Percentiles rank a stretch among this genome's conserved stretches.
Evolutionary conservation across 2,113 vertebrate genomes (phyloP).

Genomic region (Otis tarda): DNA sequence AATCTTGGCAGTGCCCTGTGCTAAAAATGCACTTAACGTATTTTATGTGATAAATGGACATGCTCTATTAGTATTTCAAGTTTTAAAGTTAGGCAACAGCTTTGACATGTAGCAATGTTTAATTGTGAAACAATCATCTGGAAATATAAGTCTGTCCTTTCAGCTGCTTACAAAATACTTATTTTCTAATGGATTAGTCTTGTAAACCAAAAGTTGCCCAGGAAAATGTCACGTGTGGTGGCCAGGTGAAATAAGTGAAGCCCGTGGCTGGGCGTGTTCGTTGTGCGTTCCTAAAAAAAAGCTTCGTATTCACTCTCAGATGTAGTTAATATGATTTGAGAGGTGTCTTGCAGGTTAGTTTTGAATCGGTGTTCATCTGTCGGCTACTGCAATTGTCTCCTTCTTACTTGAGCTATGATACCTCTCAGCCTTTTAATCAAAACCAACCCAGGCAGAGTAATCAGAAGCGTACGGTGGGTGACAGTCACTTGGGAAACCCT

Average conservation of each 20-base stretch:
- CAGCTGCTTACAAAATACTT: neutral
- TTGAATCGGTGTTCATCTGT: neutral
- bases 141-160: neutral
- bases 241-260: neutral
- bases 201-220: neutral
- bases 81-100: neutral
- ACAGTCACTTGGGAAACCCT: neutral
- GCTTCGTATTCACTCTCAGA: neutral
- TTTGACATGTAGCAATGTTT: neutral
- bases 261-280: neutral
- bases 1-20: neutral
- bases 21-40: neutral
- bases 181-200: neutral
- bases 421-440: neutral
- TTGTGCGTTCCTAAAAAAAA: neutral
- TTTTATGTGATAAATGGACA: neutral
- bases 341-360: neutral
- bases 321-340: neutral
- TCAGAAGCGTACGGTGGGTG: rapidly evolving
- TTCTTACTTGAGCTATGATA: neutral
- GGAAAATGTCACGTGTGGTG: neutral
- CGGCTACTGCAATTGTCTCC: neutral
- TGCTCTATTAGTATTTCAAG: neutral
- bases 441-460: neutral
- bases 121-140: neutral